These are phyloP conservation scores for Phyto melanocephala DNA, from an alignment of 2,888 invertebrate species.

Conservation along the genomic window DNA sequence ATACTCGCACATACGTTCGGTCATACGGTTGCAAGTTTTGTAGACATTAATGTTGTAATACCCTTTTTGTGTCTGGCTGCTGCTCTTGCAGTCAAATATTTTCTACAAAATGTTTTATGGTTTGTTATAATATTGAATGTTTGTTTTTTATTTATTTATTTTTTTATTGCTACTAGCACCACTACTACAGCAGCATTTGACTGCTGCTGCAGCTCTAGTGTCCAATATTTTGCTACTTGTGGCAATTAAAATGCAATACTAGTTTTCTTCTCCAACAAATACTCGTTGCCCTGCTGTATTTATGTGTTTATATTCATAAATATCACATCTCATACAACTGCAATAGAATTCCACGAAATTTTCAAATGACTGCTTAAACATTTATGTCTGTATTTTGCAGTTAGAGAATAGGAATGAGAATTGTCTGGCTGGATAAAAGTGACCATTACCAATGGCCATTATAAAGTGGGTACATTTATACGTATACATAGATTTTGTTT, in stretches of 20 bases:
- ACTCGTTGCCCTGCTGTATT: constrained; percentile 6
- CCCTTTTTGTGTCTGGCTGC: constrained; percentile 45
- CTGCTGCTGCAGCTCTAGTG: constrained; percentile 33
- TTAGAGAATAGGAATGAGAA: background rate
- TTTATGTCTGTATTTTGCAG: constrained; percentile 14
- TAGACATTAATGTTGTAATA: constrained; percentile 51
- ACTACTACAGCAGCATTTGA: constrained; percentile 12
- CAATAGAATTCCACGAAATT: constrained; percentile 40
- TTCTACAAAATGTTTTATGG: constrained; percentile 49
- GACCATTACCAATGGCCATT: constrained; percentile 36
- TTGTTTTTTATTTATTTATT: background rate
- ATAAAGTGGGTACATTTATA: constrained; percentile 44
- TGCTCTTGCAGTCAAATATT: constrained; percentile 29
- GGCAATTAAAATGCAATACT: constrained; percentile 39
- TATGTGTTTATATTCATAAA: background rate
- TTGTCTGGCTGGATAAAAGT: constrained; percentile 15
- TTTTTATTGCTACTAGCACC: constrained; percentile 28
- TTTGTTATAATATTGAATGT: constrained; percentile 24
- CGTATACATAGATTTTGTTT: background rate
- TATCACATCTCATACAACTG: too few relatives aligned
- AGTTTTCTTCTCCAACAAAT: constrained; percentile 17
- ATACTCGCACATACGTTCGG: too few relatives aligned
- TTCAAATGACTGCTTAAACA: constrained; percentile 42
- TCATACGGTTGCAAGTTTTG: constrained; percentile 35
- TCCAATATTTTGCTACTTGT: constrained; percentile 44